These are phyloP conservation scores for Tortrix viridana DNA, from an alignment of 2,888 invertebrate species.

Conservation along the genomic window DNA sequence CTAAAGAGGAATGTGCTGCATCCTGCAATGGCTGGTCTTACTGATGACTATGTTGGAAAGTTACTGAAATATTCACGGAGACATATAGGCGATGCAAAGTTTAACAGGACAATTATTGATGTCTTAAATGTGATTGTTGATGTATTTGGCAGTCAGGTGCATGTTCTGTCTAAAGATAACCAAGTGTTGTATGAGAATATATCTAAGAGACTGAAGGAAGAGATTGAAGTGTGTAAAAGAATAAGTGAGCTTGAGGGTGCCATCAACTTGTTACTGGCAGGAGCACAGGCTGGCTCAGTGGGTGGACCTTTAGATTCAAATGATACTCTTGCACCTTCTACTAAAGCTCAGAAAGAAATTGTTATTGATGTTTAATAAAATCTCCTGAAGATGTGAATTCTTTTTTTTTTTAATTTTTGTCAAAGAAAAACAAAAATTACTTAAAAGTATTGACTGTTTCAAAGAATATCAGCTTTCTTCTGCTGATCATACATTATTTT, in stretches of 20 bases:
- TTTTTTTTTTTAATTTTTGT: too few relatives aligned
- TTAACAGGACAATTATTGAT: constrained; percentile 89
- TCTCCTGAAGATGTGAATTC: neutral
- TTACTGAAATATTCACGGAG: constrained; percentile 91
- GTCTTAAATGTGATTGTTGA: constrained; percentile 90
- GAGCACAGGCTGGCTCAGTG: constrained; percentile 78
- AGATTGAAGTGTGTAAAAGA: constrained; percentile 87
- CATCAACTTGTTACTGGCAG: constrained; percentile 86
- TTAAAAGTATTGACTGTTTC: too few relatives aligned
- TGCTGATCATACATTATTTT: too few relatives aligned
- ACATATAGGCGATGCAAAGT: constrained; percentile 89
- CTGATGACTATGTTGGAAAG: constrained; percentile 85
- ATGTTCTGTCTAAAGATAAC: constrained; percentile 85
- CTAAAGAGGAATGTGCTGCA: constrained; percentile 91
- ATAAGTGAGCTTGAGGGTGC: constrained; percentile 88
- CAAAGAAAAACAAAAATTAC: too few relatives aligned
- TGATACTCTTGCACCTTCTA: constrained; percentile 65
- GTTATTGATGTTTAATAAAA: constrained; percentile 80
- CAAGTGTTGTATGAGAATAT: constrained; percentile 86
- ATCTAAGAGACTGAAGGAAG: constrained; percentile 85
- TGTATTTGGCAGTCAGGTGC: constrained; percentile 87
- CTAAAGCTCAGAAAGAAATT: constrained; percentile 82
- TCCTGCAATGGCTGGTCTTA: constrained; percentile 89
- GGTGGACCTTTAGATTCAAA: constrained; percentile 60
- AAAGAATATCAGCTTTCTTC: too few relatives aligned